Conservation (phyloP, 2,113 vertebrate species). For the Tursiops truncatus region DNA sequence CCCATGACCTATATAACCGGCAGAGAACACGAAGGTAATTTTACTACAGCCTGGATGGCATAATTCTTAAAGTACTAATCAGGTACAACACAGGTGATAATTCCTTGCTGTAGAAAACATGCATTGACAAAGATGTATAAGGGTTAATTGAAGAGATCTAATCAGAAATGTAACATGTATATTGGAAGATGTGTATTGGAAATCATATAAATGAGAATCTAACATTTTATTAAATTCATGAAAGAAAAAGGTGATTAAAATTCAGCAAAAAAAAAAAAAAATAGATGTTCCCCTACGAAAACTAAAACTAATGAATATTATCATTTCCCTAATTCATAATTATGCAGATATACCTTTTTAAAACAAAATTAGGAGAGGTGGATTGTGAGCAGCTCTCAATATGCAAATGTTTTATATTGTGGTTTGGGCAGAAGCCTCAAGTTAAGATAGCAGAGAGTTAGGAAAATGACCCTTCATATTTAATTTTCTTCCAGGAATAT, state of each 20-base stretch:
- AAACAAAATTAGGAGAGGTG: background rate
- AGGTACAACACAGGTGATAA: slow-evolving; percentile 63
- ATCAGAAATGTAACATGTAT: slow-evolving; percentile 38
- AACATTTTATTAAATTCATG: slow-evolving; percentile 54
- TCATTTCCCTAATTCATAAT: slow-evolving; percentile 13
- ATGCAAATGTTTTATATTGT: background rate
- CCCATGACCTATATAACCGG: slow-evolving; percentile 68
- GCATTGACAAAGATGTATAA: slow-evolving; percentile 66
- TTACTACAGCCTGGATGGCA: slow-evolving; percentile 76
- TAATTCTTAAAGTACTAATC: slow-evolving; percentile 78
- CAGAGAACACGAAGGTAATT: slow-evolving; percentile 76
- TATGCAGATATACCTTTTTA: background rate
- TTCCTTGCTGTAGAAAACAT: slow-evolving; percentile 60
- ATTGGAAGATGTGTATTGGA: slow-evolving; percentile 27
- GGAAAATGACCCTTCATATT: background rate
- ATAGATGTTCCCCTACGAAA: slow-evolving; percentile 16
- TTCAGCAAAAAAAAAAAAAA: slow-evolving; percentile 37
- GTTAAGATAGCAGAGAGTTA: background rate
- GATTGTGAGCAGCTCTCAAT: slow-evolving; percentile 9
- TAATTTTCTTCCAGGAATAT: slow-evolving; percentile 65
- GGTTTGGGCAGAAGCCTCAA: background rate
- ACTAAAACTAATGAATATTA: background rate
- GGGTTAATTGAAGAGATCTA: slow-evolving; percentile 59
- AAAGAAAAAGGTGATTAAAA: slow-evolving; percentile 70
- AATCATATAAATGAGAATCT: slow-evolving; percentile 55